These are phyloP conservation scores for Candidula unifasciata DNA, from an alignment of 2,888 invertebrate species.

Conservation along the genomic window DNA sequence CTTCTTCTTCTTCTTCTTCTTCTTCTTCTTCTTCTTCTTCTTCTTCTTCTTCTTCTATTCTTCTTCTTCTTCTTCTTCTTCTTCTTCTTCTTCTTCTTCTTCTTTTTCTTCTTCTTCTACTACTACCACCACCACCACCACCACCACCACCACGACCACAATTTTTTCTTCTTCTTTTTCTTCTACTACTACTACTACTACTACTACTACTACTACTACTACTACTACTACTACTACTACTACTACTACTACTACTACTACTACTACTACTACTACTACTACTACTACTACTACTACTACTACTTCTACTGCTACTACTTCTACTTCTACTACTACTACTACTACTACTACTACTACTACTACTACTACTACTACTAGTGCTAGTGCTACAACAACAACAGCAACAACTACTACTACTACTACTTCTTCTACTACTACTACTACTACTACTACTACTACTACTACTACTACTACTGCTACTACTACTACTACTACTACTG, in stretches of 20 bases:
- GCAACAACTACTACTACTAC: slow-evolving; percentile 36
- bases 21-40: slow-evolving; percentile 2
- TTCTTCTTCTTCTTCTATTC: background rate
- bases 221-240: background rate
- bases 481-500: background rate
- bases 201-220: slow-evolving; percentile 7
- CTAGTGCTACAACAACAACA: slow-evolving; percentile 17
- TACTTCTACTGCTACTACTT: too few relatives aligned
- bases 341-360: background rate
- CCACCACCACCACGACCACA: too few relatives aligned
- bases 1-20: background rate
- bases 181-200: background rate
- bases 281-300: too few relatives aligned
- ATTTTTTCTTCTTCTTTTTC: background rate
- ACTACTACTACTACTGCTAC: too few relatives aligned
- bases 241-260: too few relatives aligned
- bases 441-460: slow-evolving; percentile 25
- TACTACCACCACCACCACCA: background rate
- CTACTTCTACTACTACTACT: slow-evolving; percentile 26
- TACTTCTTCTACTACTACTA: slow-evolving; percentile 31
- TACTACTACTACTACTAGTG: slow-evolving; percentile 19
- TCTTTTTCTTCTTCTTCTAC: background rate
- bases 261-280: too few relatives aligned
- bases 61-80: background rate
- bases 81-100: background rate